These are phyloP conservation scores for Glossosoma conforme DNA, from an alignment of 1,140 invertebrate species.

Conservation along the genomic window DNA sequence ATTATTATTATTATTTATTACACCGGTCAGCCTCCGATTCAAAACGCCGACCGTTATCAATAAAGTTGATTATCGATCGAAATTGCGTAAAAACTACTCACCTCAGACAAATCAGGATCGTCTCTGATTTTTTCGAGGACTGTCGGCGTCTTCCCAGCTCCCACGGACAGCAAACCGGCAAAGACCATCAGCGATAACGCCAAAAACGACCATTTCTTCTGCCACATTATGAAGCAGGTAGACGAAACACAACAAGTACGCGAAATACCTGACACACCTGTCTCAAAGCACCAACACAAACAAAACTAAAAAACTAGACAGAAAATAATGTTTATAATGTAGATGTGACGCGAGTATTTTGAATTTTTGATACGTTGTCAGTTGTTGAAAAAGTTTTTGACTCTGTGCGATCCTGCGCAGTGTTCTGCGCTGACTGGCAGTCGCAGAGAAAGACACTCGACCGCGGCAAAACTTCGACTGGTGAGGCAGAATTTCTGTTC, in stretches of 20 bases:
- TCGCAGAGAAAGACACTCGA: too few relatives aligned
- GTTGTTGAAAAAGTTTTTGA: slow-evolving; percentile 4
- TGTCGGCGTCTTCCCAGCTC: slow-evolving; percentile 16
- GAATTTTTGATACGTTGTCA: neutral
- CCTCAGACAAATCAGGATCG: slow-evolving; percentile 30
- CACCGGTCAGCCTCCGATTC: too few relatives aligned
- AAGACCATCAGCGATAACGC: slow-evolving; percentile 12
- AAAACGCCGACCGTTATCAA: too few relatives aligned
- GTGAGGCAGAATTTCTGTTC: neutral
- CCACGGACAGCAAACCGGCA: slow-evolving; percentile 7
- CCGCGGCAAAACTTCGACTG: slow-evolving; percentile 2
- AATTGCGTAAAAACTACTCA: too few relatives aligned
- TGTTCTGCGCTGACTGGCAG: too few relatives aligned
- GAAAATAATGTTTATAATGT: neutral
- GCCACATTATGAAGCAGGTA: slow-evolving; percentile 15
- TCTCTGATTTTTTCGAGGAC: slow-evolving; percentile 28
- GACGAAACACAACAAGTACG: neutral
- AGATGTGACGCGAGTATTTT: neutral
- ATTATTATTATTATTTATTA: too few relatives aligned
- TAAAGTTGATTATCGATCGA: too few relatives aligned
- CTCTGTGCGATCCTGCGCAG: too few relatives aligned
- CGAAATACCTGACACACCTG: slow-evolving; percentile 16
- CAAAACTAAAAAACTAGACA: slow-evolving; percentile 6
- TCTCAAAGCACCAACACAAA: neutral
- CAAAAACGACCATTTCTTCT: slow-evolving; percentile 12